Percentiles rank a stretch among this genome's conserved stretches.
Conservation (phyloP, 2,797 vertebrate species). For the Acrossocheilus fasciatus region DNA sequence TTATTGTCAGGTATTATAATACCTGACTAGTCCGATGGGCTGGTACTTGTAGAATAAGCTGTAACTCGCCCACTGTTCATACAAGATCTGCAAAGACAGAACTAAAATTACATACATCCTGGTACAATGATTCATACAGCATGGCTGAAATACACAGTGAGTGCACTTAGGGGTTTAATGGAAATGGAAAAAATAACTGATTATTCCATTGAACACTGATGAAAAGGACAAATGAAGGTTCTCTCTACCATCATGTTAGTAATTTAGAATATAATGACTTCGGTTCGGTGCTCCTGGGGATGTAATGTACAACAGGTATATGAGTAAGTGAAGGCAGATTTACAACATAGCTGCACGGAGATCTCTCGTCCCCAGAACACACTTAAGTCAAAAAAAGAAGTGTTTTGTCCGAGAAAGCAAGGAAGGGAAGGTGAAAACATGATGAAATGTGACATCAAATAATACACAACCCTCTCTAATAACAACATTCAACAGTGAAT, state of each 20-base stretch:
- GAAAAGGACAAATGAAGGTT: slow-evolving; percentile 14
- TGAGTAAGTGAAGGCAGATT: background rate
- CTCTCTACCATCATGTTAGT: background rate
- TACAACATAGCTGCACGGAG: background rate
- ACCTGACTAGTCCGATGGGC: slow-evolving; percentile 95
- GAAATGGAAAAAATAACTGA: slow-evolving; percentile 23
- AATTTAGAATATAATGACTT: slow-evolving; percentile 16
- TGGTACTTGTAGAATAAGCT: slow-evolving; percentile 97
- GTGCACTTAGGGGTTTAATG: slow-evolving; percentile 23
- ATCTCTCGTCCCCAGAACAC: background rate
- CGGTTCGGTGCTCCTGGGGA: background rate
- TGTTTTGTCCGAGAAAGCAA: background rate
- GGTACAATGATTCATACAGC: slow-evolving; percentile 32
- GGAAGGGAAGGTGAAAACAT: background rate
- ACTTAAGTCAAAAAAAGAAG: background rate
- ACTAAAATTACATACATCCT: slow-evolving; percentile 22
- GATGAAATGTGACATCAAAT: background rate
- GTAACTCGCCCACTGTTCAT: slow-evolving; percentile 95
- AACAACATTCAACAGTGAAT: background rate
- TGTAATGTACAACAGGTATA: background rate
- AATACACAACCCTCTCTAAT: background rate
- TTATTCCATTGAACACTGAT: background rate
- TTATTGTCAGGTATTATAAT: slow-evolving; percentile 55
- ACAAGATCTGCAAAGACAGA: slow-evolving; percentile 85
- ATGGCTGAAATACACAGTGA: background rate